A percentile compares a stretch with the other conserved stretches of the same genome.
Conservation (phyloP, 2,797 vertebrate genomes). For the Novumbra hubbsi region DNA sequence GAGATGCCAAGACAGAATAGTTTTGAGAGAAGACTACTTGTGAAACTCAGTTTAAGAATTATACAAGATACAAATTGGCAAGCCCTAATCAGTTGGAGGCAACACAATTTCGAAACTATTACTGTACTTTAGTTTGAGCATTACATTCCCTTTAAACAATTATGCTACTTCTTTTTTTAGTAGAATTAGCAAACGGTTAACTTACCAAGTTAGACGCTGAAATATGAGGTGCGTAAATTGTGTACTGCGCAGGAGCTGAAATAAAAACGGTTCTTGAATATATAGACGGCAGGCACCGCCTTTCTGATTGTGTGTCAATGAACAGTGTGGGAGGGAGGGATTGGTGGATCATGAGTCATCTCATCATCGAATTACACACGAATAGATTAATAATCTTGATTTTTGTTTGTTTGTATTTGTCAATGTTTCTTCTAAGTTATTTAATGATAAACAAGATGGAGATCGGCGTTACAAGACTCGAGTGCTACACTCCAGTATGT, state of each 20-base stretch:
- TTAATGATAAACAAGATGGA: background rate
- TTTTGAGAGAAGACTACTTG: too few relatives aligned
- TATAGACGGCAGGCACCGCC: slow-evolving; percentile 62
- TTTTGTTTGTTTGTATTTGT: too few relatives aligned
- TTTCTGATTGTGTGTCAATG: slow-evolving; percentile 14
- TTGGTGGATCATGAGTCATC: background rate
- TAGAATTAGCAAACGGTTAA: background rate
- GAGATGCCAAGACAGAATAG: too few relatives aligned
- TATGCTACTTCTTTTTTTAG: background rate
- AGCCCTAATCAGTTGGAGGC: background rate
- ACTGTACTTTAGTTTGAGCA: background rate
- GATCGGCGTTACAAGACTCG: background rate
- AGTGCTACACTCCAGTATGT: background rate
- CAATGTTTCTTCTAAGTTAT: too few relatives aligned
- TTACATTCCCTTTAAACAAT: background rate
- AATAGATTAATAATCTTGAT: too few relatives aligned
- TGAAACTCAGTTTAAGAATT: too few relatives aligned
- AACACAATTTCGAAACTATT: background rate
- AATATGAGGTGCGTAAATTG: background rate
- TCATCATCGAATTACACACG: too few relatives aligned
- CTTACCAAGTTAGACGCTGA: slow-evolving; percentile 16
- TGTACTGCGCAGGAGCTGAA: slow-evolving; percentile 9
- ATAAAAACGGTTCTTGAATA: slow-evolving; percentile 35
- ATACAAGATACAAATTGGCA: background rate
- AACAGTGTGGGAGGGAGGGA: background rate